A percentile compares a stretch with the other conserved stretches of the same genome.
Conservation (phyloP, 2,888 invertebrate genomes). For the Lysandra bellargus region DNA sequence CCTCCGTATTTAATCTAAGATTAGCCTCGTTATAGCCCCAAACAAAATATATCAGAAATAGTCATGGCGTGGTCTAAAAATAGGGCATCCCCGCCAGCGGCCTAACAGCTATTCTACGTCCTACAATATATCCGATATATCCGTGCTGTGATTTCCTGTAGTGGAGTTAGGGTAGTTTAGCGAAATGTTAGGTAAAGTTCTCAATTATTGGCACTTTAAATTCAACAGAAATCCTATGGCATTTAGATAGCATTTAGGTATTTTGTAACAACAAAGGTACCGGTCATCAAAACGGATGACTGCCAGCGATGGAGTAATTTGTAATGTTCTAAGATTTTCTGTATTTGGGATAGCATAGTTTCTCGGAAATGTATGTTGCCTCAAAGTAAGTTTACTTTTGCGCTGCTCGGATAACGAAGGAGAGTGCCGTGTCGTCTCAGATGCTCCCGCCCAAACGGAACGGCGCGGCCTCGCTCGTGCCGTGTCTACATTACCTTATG, state of each 20-base stretch:
- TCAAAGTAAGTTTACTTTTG: slow-evolving; percentile 40
- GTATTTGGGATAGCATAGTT: background rate
- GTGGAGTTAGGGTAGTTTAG: too few relatives aligned
- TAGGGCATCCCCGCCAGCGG: background rate
- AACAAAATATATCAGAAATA: background rate
- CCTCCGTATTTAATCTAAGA: background rate
- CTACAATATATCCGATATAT: too few relatives aligned
- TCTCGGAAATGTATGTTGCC: slow-evolving; percentile 13
- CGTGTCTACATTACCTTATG: slow-evolving; percentile 72
- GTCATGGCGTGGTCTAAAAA: background rate
- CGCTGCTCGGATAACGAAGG: slow-evolving; percentile 63
- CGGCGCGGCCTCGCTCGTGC: slow-evolving; percentile 66
- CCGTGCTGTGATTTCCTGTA: too few relatives aligned
- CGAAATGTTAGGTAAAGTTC: too few relatives aligned
- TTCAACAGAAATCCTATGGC: too few relatives aligned
- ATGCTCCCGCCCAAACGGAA: slow-evolving; percentile 73
- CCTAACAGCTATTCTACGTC: background rate
- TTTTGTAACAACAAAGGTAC: too few relatives aligned
- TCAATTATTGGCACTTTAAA: too few relatives aligned
- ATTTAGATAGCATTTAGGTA: too few relatives aligned
- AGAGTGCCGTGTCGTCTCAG: slow-evolving; percentile 73
- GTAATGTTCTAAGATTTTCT: background rate
- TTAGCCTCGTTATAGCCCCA: background rate
- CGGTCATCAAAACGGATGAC: too few relatives aligned
- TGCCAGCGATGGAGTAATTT: too few relatives aligned